A percentile compares a stretch with the other conserved stretches of the same genome.
phyloP scores from a whole-genome alignment of 2,888 invertebrate species.

The Emmelina monodactyla region DNA sequence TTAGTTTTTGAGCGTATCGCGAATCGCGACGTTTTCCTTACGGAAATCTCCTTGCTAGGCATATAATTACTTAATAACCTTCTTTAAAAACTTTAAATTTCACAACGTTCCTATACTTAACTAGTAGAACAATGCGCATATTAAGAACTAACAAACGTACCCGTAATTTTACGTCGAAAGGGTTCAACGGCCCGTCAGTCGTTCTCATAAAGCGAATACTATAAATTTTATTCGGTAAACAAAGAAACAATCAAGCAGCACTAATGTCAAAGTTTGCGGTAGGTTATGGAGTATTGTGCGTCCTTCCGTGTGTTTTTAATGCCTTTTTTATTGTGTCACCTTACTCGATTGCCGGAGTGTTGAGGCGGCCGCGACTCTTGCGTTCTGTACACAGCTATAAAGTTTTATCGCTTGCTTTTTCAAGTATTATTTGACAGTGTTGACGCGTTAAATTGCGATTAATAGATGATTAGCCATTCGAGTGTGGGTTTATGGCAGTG shows the following conservation, averaged over 20 bases:
- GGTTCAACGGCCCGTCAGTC: conserved; percentile 49
- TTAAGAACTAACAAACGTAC: too few relatives aligned
- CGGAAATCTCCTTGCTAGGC: too few relatives aligned
- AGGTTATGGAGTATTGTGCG: conserved; percentile 44
- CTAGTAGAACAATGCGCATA: too few relatives aligned
- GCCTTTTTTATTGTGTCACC: conserved; percentile 17
- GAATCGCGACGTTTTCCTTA: too few relatives aligned
- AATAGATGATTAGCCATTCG: conserved; percentile 55
- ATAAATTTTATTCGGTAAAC: conserved; percentile 56
- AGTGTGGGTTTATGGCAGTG: conserved; percentile 44
- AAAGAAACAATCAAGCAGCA: conserved; percentile 47
- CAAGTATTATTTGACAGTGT: conserved; percentile 55
- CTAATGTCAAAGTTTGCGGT: conserved; percentile 52
- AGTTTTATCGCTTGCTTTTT: conserved; percentile 49
- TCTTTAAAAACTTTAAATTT: too few relatives aligned
- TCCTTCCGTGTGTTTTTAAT: conserved; percentile 35
- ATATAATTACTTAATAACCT: too few relatives aligned
- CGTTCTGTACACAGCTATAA: conserved; percentile 28
- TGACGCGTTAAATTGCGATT: conserved; percentile 57
- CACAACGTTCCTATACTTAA: too few relatives aligned
- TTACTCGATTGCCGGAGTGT: conserved; percentile 6
- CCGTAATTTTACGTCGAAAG: conserved; percentile 51
- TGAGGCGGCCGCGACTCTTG: too few relatives aligned
- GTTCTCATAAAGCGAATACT: conserved; percentile 36
- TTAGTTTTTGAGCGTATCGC: too few relatives aligned